These are phyloP conservation scores for Plemyria rubiginata DNA, from an alignment of 2,888 invertebrate genomes.

Conservation along the genomic window DNA sequence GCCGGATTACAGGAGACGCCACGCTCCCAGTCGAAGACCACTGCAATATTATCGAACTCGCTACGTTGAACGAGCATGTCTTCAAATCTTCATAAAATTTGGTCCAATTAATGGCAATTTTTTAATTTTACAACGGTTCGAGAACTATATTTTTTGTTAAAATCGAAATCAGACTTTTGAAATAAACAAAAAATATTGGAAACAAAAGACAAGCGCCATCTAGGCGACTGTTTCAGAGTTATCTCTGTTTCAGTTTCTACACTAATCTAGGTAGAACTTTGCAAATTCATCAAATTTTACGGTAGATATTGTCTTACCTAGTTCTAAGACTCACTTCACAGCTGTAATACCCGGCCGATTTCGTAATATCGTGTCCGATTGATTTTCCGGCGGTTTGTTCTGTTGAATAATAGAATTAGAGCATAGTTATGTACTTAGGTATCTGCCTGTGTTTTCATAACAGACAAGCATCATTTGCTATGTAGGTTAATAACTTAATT, in stretches of 20 bases:
- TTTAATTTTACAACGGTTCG: slow-evolving; percentile 7
- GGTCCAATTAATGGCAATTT: background rate
- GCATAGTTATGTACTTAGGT: slow-evolving; percentile 39
- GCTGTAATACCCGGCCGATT: slow-evolving; percentile 29
- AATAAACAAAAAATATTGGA: background rate
- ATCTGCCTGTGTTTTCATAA: slow-evolving; percentile 34
- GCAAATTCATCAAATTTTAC: background rate
- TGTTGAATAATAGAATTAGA: slow-evolving; percentile 43
- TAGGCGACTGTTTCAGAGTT: background rate
- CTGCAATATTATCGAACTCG: slow-evolving; percentile 47
- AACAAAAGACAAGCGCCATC: slow-evolving; percentile 17
- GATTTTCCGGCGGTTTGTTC: slow-evolving; percentile 39
- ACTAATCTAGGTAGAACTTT: background rate
- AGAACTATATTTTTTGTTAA: background rate
- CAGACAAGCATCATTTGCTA: slow-evolving; percentile 36
- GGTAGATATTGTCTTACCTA: slow-evolving; percentile 9
- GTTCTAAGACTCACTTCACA: slow-evolving; percentile 22
- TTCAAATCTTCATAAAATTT: slow-evolving; percentile 46
- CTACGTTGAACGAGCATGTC: slow-evolving; percentile 13
- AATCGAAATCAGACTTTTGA: background rate
- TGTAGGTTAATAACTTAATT: slow-evolving; percentile 36
- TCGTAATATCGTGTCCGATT: slow-evolving; percentile 35
- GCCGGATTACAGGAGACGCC: slow-evolving; percentile 99
- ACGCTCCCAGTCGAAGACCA: slow-evolving; percentile 91
- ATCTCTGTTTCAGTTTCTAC: background rate